Evolutionary conservation across 2,888 invertebrate genomes (phyloP).

Genomic region (Tridacna gigas): DNA sequence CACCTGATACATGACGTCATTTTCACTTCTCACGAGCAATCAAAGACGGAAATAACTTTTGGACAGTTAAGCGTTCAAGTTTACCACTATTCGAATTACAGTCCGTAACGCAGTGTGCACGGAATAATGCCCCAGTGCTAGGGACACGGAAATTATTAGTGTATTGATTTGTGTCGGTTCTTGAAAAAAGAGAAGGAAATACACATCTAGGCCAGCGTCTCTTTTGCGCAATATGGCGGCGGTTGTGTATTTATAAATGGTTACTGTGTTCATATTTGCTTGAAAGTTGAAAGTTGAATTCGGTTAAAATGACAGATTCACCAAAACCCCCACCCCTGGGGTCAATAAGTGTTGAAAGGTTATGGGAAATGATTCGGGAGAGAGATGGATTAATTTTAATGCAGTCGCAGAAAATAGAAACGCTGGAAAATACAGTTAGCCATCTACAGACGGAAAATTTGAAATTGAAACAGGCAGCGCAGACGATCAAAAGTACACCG

Average conservation of each 20-base stretch:
- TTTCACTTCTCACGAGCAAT: conserved; percentile 57
- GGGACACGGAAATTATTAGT: conserved; percentile 44
- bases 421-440: conserved; percentile 51
- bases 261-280: conserved; percentile 22
- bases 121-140: conserved; percentile 17
- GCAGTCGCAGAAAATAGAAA: conserved; percentile 62
- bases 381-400: conserved; percentile 62
- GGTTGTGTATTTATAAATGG: conserved; percentile 28
- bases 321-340: conserved; percentile 48
- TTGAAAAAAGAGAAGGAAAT: conserved; percentile 4
- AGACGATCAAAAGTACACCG: conserved; percentile 19
- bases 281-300: too few species aligned
- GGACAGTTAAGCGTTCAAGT: background rate
- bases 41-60: conserved; percentile 28
- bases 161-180: conserved; percentile 53
- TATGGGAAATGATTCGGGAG: conserved; percentile 63
- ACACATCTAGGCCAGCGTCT: conserved; percentile 13
- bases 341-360: conserved; percentile 48
- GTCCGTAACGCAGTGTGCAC: background rate
- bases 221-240: conserved; percentile 63
- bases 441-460: conserved; percentile 56
- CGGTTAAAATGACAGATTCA: background rate
- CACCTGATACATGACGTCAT: conserved; percentile 63
- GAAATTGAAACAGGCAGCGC: conserved; percentile 39
- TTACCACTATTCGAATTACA: background rate